These are phyloP conservation scores for Grantiella picta DNA, from an alignment of 2,113 vertebrate genomes.

Conservation along the genomic window DNA sequence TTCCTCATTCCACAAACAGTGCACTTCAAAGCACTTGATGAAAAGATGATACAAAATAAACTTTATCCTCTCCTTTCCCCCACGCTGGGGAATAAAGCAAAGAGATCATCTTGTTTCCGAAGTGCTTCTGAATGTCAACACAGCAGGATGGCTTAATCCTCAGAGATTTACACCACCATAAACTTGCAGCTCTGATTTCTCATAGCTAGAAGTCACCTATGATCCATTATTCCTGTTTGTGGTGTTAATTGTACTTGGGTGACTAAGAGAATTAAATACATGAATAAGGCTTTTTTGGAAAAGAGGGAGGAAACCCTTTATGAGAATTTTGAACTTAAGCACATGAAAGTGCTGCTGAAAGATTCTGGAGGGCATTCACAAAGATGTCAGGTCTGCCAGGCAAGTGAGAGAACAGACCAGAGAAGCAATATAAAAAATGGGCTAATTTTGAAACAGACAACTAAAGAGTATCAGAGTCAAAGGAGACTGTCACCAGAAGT, in stretches of 20 bases:
- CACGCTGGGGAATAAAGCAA: slow-evolving; percentile 16
- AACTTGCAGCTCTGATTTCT: background rate
- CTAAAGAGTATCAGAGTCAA: background rate
- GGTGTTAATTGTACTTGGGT: background rate
- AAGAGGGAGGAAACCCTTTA: background rate
- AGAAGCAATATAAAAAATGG: background rate
- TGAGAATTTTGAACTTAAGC: background rate
- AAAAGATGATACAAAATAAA: background rate
- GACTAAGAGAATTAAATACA: background rate
- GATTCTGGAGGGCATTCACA: background rate
- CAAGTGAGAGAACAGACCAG: background rate
- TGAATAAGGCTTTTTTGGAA: background rate
- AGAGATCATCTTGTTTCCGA: background rate
- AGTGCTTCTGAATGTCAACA: slow-evolving; percentile 3
- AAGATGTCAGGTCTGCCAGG: background rate
- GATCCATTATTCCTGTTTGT: background rate
- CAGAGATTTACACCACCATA: background rate
- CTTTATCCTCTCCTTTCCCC: background rate
- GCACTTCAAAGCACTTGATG: background rate
- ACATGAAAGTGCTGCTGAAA: background rate
- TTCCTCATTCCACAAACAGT: background rate
- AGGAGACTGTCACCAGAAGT: background rate
- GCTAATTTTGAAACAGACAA: background rate
- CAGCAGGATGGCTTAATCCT: slow-evolving; percentile 5
- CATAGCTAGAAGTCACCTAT: background rate